Conservation (phyloP, 2,113 vertebrate species). For the Brachypteracias leptosomus region DNA sequence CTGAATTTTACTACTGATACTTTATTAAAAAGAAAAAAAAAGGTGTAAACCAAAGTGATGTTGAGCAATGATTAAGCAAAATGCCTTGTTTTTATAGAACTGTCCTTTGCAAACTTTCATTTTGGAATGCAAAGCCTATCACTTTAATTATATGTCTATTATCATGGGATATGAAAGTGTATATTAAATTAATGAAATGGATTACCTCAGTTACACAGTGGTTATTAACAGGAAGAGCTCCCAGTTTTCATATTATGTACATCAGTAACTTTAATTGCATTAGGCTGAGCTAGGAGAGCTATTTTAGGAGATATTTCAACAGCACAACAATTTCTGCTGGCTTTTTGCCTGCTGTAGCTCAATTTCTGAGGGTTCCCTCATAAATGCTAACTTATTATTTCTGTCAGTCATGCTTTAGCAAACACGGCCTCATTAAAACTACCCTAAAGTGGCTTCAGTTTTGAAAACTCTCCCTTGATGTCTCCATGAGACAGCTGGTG, state of each 20-base stretch:
- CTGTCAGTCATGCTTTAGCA: conserved; percentile 81
- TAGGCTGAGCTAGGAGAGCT: conserved; percentile 68
- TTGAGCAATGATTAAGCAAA: conserved; percentile 23
- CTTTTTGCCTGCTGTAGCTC: conserved; percentile 79
- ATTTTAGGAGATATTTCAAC: conserved; percentile 76
- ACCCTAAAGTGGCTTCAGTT: conserved; percentile 21
- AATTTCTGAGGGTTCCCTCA: conserved; percentile 65
- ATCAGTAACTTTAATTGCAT: conserved; percentile 83
- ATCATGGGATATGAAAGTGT: conserved; percentile 53
- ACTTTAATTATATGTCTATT: conserved; percentile 74
- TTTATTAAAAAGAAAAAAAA: not conserved
- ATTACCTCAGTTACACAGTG: conserved; percentile 73
- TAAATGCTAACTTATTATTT: conserved; percentile 77
- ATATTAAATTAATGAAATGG: conserved; percentile 77
- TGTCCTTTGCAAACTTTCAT: conserved; percentile 57
- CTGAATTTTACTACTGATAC: not conserved
- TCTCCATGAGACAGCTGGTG: not conserved
- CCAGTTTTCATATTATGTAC: conserved; percentile 80
- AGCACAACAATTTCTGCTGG: conserved; percentile 72
- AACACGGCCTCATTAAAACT: conserved; percentile 76
- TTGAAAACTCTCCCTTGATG: conserved; percentile 11
- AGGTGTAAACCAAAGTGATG: not conserved
- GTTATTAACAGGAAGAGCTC: conserved; percentile 81
- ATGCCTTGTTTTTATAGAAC: conserved; percentile 9
- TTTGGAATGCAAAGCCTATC: conserved; percentile 61